Evolutionary conservation across 2,113 vertebrate species (phyloP), one percentile per base, ranked within the genome.

Genomic region (Larimichthys polyactis): DNA sequence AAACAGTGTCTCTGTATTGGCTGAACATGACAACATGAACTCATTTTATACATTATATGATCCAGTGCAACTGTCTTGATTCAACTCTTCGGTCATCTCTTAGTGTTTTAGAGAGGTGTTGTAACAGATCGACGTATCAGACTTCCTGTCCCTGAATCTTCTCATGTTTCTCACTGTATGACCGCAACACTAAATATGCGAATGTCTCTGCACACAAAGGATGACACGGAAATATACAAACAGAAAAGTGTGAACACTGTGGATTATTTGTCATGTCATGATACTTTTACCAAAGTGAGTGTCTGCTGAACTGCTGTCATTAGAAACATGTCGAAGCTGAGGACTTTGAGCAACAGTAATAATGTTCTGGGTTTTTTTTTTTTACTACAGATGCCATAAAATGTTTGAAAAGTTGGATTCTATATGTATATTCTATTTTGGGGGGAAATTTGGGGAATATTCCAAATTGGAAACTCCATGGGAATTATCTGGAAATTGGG

Each of bases 211-310:
- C 68, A 79, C 58, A 72, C n/a, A 9, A 24, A 20, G 54, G 48
- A 14, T 54, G 15, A 44, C n/a, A 16, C 48, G 24, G 44, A 24
- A 8, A 27, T 51, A 24, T 59, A 19, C 1, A 57, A 22, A 57
- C 14, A 14, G 4, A 72, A 19, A n/a, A 44, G 3, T 58, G 22
- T 46, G 27, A 19, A 43, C 54, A 22, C 51, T 58, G 0, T 48
- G 24, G 19, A 36, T 66, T 3, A 4, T 19, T 48, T 32, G 1
- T 69, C 15, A 4, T 24, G 14, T 67, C 19, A 65, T 22, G 57
- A 17, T 6, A 80, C 29, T 24, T 72, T 49, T n/a, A 73, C 78
- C 78, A 81, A 81, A 81, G 60, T 16, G 32, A 71, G 19, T 46
- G 20, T 72, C 19, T 44, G 62, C 32, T 43, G 68, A 71, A 27